Evolutionary conservation across 2,888 invertebrate species (phyloP).

Genomic region (Eustalomyia histrio): DNA sequence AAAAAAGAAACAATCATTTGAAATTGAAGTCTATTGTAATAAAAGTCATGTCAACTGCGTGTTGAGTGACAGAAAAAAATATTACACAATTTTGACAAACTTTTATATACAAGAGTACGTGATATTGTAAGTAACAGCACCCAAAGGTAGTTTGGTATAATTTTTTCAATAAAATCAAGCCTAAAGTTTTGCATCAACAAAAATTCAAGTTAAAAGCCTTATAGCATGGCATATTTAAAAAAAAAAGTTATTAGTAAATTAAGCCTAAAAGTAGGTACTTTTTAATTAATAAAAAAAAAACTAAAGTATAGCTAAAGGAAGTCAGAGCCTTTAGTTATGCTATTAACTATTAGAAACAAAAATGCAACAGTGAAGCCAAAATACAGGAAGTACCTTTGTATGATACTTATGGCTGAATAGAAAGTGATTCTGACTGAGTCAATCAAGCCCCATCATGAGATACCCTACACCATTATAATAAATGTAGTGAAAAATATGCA

Average conservation of each 20-base stretch:
- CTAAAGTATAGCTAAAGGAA: not conserved
- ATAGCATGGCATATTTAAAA: not conserved
- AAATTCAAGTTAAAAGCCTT: not conserved
- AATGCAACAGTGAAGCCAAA: too few relatives aligned
- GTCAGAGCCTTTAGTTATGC: too few relatives aligned
- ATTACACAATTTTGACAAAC: conserved; percentile 40
- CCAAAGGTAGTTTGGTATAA: conserved; percentile 40
- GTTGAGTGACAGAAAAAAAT: conserved; percentile 53
- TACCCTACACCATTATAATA: too few relatives aligned
- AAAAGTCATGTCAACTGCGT: conserved; percentile 64
- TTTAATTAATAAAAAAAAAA: conserved; percentile 34
- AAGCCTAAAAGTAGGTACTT: conserved; percentile 35
- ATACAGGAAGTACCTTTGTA: too few relatives aligned
- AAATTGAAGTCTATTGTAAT: conserved; percentile 64
- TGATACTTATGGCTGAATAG: too few relatives aligned
- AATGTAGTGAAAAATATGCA: too few relatives aligned
- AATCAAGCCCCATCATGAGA: too few relatives aligned
- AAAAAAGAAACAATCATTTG: conserved; percentile 23
- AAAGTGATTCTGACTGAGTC: too few relatives aligned
- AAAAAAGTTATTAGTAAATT: not conserved
- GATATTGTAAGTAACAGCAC: conserved; percentile 4
- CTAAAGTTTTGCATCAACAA: not conserved
- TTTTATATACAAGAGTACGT: conserved; percentile 8
- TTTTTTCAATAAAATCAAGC: conserved; percentile 6
- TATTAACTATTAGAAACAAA: not conserved